phyloP scores from a whole-genome alignment of 2,888 invertebrate species.

The Eupsilia transversa region DNA sequence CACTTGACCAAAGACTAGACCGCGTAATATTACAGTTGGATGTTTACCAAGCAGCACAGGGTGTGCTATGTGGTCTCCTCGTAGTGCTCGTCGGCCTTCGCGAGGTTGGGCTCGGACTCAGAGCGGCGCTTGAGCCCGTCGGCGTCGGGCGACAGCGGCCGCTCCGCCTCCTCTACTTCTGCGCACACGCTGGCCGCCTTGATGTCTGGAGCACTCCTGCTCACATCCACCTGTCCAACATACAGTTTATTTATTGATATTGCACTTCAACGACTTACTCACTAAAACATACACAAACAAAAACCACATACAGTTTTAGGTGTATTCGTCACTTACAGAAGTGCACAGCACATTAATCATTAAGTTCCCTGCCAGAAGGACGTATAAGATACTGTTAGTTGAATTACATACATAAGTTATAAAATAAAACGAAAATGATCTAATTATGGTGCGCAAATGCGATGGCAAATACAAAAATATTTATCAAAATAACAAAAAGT shows the following conservation, averaged over 20 bases:
- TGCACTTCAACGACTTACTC: not conserved
- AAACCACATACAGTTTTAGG: not conserved
- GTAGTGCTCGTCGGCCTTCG: conserved; percentile 86
- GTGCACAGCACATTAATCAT: not conserved
- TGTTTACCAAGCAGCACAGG: conserved; percentile 63
- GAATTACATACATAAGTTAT: no score
- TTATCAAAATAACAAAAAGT: no score
- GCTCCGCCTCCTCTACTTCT: conserved; percentile 72
- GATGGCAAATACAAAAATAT: no score
- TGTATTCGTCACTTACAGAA: not conserved
- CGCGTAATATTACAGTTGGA: conserved; percentile 53
- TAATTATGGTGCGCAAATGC: not conserved
- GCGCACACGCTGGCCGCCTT: conserved; percentile 77
- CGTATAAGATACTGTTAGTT: not conserved
- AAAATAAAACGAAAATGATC: not conserved
- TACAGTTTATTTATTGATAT: not conserved
- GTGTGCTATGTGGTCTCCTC: conserved; percentile 79
- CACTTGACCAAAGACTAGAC: conserved; percentile 62
- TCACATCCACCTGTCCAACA: conserved; percentile 84
- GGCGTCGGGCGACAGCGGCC: conserved; percentile 78
- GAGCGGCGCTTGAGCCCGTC: conserved; percentile 90
- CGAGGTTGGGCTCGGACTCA: conserved; percentile 92
- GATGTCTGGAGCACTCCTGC: conserved; percentile 92
- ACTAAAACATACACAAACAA: not conserved
- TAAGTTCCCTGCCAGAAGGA: no score